Percentiles rank a stretch among this genome's conserved stretches.
Evolutionary conservation across 2,797 vertebrate genomes (phyloP).

Genomic region (Cynopterus sphinx): DNA sequence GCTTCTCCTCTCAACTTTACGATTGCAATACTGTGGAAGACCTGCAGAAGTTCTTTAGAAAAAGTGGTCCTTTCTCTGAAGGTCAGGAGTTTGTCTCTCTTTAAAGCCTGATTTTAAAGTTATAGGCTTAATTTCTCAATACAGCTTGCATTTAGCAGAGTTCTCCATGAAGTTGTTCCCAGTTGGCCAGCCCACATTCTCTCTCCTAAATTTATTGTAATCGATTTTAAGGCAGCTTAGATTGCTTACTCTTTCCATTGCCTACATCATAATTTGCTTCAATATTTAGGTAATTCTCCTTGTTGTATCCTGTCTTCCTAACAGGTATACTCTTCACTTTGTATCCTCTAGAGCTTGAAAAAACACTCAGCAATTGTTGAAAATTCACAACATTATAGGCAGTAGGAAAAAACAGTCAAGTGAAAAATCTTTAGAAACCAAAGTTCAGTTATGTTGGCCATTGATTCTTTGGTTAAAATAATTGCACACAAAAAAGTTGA

Average conservation of each 20-base stretch:
- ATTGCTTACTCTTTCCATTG: neutral
- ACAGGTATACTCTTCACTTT: neutral
- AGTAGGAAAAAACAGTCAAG: neutral
- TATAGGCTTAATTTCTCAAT: neutral
- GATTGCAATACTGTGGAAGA: neutral
- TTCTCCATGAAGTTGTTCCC: neutral
- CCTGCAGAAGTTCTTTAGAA: neutral
- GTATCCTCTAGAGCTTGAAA: neutral
- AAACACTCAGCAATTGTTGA: neutral
- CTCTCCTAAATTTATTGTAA: neutral
- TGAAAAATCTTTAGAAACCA: slow-evolving; percentile 29
- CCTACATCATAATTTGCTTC: neutral
- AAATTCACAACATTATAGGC: slow-evolving; percentile 38
- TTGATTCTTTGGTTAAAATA: slow-evolving; percentile 13
- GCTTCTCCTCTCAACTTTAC: neutral
- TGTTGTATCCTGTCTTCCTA: neutral
- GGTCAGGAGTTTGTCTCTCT: neutral
- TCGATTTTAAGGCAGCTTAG: neutral
- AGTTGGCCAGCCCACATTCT: neutral
- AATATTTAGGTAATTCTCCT: neutral
- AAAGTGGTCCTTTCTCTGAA: neutral
- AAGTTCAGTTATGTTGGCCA: neutral
- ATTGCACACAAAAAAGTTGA: neutral
- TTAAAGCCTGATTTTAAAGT: neutral
- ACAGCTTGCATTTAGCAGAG: neutral